Conservation (phyloP, 2,113 vertebrate genomes). For the Tragelaphus strepsiceros region DNA sequence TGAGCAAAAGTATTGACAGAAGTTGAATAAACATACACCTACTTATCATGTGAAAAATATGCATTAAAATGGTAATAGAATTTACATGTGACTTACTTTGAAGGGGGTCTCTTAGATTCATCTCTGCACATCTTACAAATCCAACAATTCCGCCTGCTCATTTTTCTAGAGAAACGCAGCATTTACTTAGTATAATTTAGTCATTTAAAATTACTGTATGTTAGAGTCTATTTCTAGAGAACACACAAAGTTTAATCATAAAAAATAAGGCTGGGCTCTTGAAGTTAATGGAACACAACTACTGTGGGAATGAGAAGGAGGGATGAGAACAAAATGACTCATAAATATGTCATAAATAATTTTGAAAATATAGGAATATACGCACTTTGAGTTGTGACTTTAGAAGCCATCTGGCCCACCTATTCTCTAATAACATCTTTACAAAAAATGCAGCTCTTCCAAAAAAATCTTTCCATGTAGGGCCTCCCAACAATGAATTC, state of each 20-base stretch:
- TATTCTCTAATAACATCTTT: not conserved
- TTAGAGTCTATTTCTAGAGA: slow-evolving; percentile 4
- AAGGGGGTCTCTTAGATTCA: slow-evolving; percentile 52
- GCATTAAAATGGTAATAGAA: not conserved
- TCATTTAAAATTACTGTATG: not conserved
- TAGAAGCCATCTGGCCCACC: not conserved
- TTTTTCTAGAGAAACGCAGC: slow-evolving; percentile 70
- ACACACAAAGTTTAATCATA: not conserved
- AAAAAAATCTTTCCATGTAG: not conserved
- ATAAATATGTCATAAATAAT: not conserved
- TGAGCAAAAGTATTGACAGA: not conserved
- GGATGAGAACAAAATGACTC: not conserved
- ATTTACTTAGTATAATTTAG: not conserved
- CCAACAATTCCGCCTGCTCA: slow-evolving; percentile 70
- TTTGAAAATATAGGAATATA: not conserved
- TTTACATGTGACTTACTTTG: slow-evolving; percentile 71
- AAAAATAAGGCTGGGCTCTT: not conserved
- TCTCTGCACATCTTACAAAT: slow-evolving; percentile 70
- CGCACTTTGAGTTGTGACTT: not conserved
- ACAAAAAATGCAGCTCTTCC: not conserved
- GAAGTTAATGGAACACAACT: not conserved
- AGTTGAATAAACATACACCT: not conserved
- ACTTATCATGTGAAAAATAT: not conserved
- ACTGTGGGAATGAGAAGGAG: not conserved
- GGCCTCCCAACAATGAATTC: not conserved